phyloP scores from a whole-genome alignment of 2,888 invertebrate species.

The Zhuqinia jingwanae region DNA sequence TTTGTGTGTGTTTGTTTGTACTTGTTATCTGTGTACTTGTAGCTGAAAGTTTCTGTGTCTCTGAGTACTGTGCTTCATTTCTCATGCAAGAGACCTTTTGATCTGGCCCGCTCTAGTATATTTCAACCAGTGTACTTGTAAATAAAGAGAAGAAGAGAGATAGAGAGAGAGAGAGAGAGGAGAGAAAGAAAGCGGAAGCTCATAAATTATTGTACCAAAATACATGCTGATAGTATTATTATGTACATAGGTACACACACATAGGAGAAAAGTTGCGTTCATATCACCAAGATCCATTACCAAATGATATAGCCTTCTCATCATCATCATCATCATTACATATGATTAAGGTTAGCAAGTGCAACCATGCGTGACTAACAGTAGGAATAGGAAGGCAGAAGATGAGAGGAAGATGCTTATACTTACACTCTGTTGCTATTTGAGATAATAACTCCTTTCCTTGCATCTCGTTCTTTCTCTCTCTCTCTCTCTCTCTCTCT shows the following conservation, averaged over 20 bases:
- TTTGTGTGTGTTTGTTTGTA: slow-evolving; percentile 21
- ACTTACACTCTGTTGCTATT: slow-evolving; percentile 25
- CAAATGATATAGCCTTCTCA: slow-evolving; percentile 40
- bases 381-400: slow-evolving; percentile 14
- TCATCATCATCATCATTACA: slow-evolving; percentile 41
- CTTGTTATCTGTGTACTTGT: slow-evolving; percentile 6
- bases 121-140: slow-evolving; percentile 13
- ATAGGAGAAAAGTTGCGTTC: slow-evolving; percentile 12
- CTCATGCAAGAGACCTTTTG: slow-evolving; percentile 33
- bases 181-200: slow-evolving; percentile 44
- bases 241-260: not conserved
- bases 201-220: slow-evolving; percentile 59
- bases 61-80: not conserved
- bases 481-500: not conserved
- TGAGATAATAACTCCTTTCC: slow-evolving; percentile 16
- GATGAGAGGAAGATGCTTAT: slow-evolving; percentile 20
- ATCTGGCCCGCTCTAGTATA: slow-evolving; percentile 24
- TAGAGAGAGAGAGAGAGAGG: not conserved
- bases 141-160: not conserved
- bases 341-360: slow-evolving; percentile 69
- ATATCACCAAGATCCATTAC: slow-evolving; percentile 62
- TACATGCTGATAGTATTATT: slow-evolving; percentile 25
- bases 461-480: too few relatives aligned
- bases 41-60: too few relatives aligned
- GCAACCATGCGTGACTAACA: slow-evolving; percentile 57